Evolutionary conservation across 2,888 invertebrate genomes (phyloP).

Genomic region (Brachyptera risi): DNA sequence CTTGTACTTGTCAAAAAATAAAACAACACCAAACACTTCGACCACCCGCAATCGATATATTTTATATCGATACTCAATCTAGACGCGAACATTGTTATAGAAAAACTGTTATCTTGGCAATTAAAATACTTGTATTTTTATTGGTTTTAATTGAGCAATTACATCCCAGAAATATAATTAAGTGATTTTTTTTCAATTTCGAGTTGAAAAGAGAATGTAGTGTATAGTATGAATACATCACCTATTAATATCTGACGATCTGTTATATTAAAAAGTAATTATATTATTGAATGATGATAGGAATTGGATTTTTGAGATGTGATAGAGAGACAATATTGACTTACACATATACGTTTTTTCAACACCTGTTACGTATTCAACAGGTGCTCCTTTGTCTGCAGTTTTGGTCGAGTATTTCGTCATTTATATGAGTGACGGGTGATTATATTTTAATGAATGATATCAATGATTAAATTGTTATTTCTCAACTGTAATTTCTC

Average conservation of each 20-base stretch:
- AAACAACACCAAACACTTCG: not conserved
- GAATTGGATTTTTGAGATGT: not conserved
- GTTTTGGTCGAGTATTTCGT: too few relatives aligned
- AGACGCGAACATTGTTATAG: not conserved
- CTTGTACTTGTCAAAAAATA: not conserved
- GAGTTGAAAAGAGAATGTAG: not conserved
- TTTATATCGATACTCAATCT: not conserved
- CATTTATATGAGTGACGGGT: too few relatives aligned
- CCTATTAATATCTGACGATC: not conserved
- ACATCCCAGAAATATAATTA: not conserved
- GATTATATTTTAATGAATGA: too few relatives aligned
- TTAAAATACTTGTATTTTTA: conserved; percentile 14
- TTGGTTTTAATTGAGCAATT: conserved; percentile 15
- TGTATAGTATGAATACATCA: not conserved
- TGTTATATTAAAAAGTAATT: conserved; percentile 6
- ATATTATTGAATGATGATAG: conserved; percentile 4
- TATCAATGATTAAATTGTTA: too few relatives aligned
- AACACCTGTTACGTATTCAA: too few relatives aligned
- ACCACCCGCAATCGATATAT: conserved; percentile 2
- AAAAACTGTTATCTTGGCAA: not conserved
- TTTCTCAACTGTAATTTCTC: too few relatives aligned
- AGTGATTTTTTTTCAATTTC: not conserved
- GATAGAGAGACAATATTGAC: not conserved
- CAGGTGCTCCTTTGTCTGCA: too few relatives aligned
- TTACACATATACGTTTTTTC: too few relatives aligned